These are phyloP conservation scores for Sitodiplosis mosellana DNA, from an alignment of 1,140 invertebrate species.

Conservation along the genomic window DNA sequence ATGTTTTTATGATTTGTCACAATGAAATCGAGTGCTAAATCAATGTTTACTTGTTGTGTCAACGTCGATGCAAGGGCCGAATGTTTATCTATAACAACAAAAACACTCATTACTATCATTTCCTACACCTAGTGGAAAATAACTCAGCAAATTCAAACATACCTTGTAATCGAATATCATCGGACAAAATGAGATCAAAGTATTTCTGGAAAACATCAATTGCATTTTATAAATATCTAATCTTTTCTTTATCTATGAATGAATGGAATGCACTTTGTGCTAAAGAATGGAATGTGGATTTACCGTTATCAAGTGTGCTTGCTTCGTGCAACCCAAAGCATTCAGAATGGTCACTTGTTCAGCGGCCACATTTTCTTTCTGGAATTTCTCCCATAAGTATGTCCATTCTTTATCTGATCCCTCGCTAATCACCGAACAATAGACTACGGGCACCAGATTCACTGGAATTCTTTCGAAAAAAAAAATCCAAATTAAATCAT, in stretches of 20 bases:
- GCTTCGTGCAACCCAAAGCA: slow-evolving; percentile 35
- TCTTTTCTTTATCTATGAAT: no score
- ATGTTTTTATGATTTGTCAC: slow-evolving; percentile 19
- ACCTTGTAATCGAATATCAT: slow-evolving; percentile 25
- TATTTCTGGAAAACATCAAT: slow-evolving; percentile 12
- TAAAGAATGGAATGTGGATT: slow-evolving; percentile 1
- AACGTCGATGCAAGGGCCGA: slow-evolving; percentile 4
- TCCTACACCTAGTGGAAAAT: no score
- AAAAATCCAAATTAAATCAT: neutral
- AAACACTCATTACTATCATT: no score
- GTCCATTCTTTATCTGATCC: slow-evolving; percentile 28
- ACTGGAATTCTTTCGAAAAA: slow-evolving; percentile 25
- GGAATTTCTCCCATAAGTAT: slow-evolving; percentile 30
- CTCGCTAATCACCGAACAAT: slow-evolving; percentile 32
- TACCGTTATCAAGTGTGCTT: slow-evolving; percentile 26
- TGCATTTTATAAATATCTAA: no score
- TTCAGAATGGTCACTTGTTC: slow-evolving; percentile 35
- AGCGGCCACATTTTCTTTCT: slow-evolving; percentile 25
- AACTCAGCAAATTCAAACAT: no score
- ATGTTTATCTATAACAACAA: no score
- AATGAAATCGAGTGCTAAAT: slow-evolving; percentile 29
- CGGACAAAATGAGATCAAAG: slow-evolving; percentile 13
- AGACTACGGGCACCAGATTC: slow-evolving; percentile 36
- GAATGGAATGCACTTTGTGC: neutral
- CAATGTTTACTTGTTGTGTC: slow-evolving; percentile 24